Conservation (phyloP, 1,140 invertebrate species). For the Heterodera schachtii region DNA sequence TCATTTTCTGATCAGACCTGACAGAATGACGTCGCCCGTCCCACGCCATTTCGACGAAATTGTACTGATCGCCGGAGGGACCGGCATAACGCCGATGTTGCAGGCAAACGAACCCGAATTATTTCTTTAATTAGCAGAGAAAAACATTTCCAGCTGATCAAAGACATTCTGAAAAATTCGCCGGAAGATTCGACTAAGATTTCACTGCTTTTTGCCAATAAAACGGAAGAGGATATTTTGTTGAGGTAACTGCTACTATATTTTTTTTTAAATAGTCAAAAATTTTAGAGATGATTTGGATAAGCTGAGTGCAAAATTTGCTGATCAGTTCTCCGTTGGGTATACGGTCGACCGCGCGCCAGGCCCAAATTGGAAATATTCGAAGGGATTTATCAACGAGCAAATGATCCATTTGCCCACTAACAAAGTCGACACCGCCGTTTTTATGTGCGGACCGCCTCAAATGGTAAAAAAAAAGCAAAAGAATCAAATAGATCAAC, state of each 20-base stretch:
- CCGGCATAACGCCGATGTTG: conserved; percentile 60
- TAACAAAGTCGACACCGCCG: conserved; percentile 77
- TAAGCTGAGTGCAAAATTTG: conserved; percentile 73
- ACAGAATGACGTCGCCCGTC: conserved; percentile 74
- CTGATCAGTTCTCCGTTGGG: conserved; percentile 78
- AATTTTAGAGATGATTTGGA: conserved; percentile 82
- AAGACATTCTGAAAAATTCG: conserved; percentile 78
- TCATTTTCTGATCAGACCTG: conserved; percentile 82
- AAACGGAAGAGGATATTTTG: conserved; percentile 94
- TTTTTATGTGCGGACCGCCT: conserved; percentile 84
- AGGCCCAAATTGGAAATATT: conserved; percentile 79
- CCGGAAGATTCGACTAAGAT: conserved; percentile 80
- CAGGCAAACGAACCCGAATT: conserved; percentile 36
- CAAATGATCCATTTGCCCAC: conserved; percentile 91
- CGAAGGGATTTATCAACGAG: conserved; percentile 85
- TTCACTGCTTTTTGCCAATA: conserved; percentile 89
- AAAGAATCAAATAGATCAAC: too few relatives aligned
- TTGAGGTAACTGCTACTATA: conserved; percentile 76
- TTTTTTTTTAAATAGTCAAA: neutral
- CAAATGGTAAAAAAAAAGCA: conserved; percentile 76
- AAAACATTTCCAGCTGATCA: conserved; percentile 77
- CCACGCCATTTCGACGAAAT: conserved; percentile 61
- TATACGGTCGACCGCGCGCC: conserved; percentile 84
- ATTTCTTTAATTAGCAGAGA: too few relatives aligned
- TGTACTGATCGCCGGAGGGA: conserved; percentile 68